A percentile compares a stretch with the other conserved stretches of the same genome.
Evolutionary conservation across 2,888 invertebrate genomes (phyloP).

Genomic region (Microctonus hyperodae): DNA sequence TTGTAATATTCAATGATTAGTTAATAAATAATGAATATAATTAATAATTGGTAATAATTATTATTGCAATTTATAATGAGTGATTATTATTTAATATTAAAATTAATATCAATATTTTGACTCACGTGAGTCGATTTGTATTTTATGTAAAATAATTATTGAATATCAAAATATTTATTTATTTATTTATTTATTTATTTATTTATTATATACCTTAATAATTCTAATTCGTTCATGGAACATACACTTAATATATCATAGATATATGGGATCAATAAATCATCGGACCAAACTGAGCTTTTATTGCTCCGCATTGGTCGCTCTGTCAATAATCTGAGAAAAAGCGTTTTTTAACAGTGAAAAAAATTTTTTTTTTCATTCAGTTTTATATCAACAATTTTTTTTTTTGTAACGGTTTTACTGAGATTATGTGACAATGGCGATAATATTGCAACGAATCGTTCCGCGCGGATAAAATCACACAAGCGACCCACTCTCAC

Average conservation of each 20-base stretch:
- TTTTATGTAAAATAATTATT: constrained; percentile 23
- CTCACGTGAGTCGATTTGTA: constrained; percentile 54
- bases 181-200: too few species aligned
- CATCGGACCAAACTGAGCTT: constrained; percentile 67
- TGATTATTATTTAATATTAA: constrained; percentile 15
- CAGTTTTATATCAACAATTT: constrained; percentile 21
- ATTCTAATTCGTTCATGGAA: constrained; percentile 83
- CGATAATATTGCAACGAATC: constrained; percentile 52
- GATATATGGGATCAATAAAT: constrained; percentile 93
- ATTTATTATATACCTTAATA: constrained; percentile 39
- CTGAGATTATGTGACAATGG: constrained; percentile 36
- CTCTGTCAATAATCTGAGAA: constrained; percentile 29
- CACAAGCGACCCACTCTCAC: constrained; percentile 19
- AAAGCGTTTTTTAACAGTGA: constrained; percentile 30
- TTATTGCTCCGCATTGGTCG: constrained; percentile 39
- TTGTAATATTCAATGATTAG: constrained; percentile 24
- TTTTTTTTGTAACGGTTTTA: not conserved
- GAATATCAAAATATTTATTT: not conserved
- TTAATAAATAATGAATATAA: constrained; percentile 28
- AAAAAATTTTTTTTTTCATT: constrained; percentile 17
- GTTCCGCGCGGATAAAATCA: constrained; percentile 54
- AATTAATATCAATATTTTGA: constrained; percentile 33
- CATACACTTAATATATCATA: constrained; percentile 97
- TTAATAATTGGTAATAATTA: constrained; percentile 5
- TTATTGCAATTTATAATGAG: constrained; percentile 7